phyloP scores from a whole-genome alignment of 1,140 invertebrate genomes.

The Lutraria rhynchaena region DNA sequence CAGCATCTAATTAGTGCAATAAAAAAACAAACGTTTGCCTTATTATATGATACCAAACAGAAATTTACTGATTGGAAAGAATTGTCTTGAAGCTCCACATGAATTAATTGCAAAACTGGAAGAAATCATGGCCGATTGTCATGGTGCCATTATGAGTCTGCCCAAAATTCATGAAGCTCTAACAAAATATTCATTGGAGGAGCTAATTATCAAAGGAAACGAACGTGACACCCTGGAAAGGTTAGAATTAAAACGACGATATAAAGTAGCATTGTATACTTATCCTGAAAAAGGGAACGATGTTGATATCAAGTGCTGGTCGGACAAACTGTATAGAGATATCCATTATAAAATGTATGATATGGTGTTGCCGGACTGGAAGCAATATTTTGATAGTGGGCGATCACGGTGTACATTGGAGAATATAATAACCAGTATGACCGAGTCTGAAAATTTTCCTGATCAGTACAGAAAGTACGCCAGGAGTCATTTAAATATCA shows the following conservation, averaged over 20 bases:
- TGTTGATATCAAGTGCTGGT: background rate
- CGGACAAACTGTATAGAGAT: slow-evolving; percentile 7
- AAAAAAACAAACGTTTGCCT: background rate
- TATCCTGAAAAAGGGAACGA: background rate
- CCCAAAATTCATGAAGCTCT: background rate
- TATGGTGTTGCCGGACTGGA: slow-evolving; percentile 26
- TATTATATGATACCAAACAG: slow-evolving; percentile 2
- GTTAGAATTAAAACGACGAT: slow-evolving; percentile 9
- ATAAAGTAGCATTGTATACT: slow-evolving; percentile 1
- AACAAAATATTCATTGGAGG: background rate
- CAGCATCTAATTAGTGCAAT: no score
- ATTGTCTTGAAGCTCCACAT: no score
- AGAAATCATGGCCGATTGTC: no score
- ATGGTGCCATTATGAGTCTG: background rate
- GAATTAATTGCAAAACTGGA: no score
- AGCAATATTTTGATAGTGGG: background rate
- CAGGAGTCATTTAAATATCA: slow-evolving; percentile 4
- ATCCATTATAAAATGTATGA: slow-evolving; percentile 8
- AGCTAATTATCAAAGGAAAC: background rate
- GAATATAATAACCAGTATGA: no score
- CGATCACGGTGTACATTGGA: no score
- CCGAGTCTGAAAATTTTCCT: background rate
- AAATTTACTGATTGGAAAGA: background rate
- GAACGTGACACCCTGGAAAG: slow-evolving; percentile 4
- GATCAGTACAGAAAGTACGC: slow-evolving; percentile 8